Evolutionary conservation across 30 jellyfish, hydroid and myxozoan genomes (phyloP), one percentile per base, ranked within the genome.

Genomic region (Aurelia aurita complex sp. Pacific): DNA sequence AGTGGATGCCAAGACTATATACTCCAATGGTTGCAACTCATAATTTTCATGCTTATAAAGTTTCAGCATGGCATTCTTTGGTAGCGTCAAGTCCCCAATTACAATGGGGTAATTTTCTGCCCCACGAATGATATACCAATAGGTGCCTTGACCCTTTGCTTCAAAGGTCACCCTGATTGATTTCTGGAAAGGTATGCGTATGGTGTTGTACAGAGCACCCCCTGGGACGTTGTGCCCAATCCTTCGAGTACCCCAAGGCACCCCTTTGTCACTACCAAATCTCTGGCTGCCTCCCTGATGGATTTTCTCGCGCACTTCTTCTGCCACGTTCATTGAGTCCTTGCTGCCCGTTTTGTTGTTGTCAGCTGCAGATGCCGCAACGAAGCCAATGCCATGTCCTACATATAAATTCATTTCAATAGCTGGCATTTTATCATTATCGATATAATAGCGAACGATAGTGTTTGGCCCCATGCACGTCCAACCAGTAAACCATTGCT

Each of bases 401-500:
- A 88, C 67, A 65, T 71, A 80, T 12, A 88, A 57, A 77, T 70
- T 80, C 51, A 70, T 77, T 53, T 88, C 97, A n/a, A 88, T 88
- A 4, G 85, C 36, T 2, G 94, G 94, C 76, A 8, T 53, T 71
- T 64, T 35, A 17, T 64, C 92, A 43, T 68, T 79, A 64, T 88
- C 97, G 35, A 88, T 83, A 62, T 80, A 88, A 80, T 88, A 88
- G 29, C 97, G 74, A 38, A 85, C 67, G 40, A 70, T 50, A 2
- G 97, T 71, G 34, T 74, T 70, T 1, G 86, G 88, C 33, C 76
- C 72, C 10, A 88, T 18, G 68, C 97, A 88, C 3, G 55, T 77
- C 16, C 36, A 14, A n/a, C 97, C 89, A 32, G 97, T 69, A 62
- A 68, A 88, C 97, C 97, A 88, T 54, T 88, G 97, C 85, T 88